These are phyloP conservation scores for Phoenoteleia sp. DNA, from an alignment of 2,888 invertebrate species.

Conservation along the genomic window DNA sequence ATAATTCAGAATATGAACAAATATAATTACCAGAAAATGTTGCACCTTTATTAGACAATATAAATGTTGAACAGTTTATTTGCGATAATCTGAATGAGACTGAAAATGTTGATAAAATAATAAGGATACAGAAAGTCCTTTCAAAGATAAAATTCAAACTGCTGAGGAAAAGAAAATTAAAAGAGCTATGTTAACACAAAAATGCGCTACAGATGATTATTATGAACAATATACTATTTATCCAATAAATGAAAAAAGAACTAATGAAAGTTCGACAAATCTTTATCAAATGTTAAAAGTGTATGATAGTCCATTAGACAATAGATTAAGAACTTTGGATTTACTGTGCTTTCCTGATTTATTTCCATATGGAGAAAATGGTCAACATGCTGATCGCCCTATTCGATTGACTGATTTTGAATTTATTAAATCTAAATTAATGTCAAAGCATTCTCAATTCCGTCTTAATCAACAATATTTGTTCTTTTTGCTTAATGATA, in stretches of 20 bases:
- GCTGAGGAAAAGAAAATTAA: background rate
- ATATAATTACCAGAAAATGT: constrained; percentile 72
- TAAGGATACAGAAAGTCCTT: no score
- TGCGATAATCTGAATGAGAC: background rate
- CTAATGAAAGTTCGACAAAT: constrained; percentile 26
- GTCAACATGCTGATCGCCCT: constrained; percentile 65
- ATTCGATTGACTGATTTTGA: constrained; percentile 64
- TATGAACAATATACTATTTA: constrained; percentile 68
- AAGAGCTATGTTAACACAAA: constrained; percentile 60
- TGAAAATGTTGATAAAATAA: background rate
- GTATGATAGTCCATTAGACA: constrained; percentile 69
- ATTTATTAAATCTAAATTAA: constrained; percentile 73
- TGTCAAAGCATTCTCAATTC: constrained; percentile 76
- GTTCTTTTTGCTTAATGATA: constrained; percentile 76
- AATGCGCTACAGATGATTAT: constrained; percentile 59
- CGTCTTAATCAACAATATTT: constrained; percentile 76
- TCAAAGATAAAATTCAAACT: no score
- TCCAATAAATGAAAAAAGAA: constrained; percentile 31
- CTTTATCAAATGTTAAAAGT: constrained; percentile 76
- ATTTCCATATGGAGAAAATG: constrained; percentile 68
- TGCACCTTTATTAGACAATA: constrained; percentile 23
- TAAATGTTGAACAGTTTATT: constrained; percentile 17
- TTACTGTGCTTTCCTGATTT: constrained; percentile 75
- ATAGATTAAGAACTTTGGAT: constrained; percentile 66
- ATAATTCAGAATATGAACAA: constrained; percentile 77